A percentile compares a stretch with the other conserved stretches of the same genome.
phyloP scores from a whole-genome alignment of 2,113 vertebrate genomes.

The Phasianus colchicus region DNA sequence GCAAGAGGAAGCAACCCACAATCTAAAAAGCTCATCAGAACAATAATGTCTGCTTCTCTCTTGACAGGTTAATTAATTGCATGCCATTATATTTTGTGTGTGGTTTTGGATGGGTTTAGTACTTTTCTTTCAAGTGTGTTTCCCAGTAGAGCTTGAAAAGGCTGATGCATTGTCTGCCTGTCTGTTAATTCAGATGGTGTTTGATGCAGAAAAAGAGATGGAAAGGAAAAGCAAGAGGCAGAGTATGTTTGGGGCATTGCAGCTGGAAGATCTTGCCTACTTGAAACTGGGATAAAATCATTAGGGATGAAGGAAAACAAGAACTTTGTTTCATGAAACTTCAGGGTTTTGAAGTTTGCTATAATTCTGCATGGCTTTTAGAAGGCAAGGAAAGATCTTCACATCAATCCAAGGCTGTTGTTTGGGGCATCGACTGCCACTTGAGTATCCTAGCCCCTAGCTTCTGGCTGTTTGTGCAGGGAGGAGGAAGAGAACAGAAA shows the following conservation, averaged over 20 bases:
- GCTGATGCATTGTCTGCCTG: slow-evolving; percentile 51
- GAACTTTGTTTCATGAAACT: background rate
- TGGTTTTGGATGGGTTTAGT: slow-evolving; percentile 42
- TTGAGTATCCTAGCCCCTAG: background rate
- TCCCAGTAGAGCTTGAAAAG: slow-evolving; percentile 30
- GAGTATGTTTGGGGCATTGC: background rate
- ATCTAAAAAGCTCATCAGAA: slow-evolving; percentile 31
- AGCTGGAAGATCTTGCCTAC: background rate
- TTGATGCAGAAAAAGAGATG: background rate
- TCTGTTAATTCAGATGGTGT: slow-evolving; percentile 12
- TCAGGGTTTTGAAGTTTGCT: background rate
- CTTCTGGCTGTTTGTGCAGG: background rate
- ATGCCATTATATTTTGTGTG: slow-evolving; percentile 37
- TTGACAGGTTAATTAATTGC: slow-evolving; percentile 67
- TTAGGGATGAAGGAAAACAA: background rate
- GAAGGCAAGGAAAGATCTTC: background rate
- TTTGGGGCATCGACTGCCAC: background rate
- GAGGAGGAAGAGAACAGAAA: background rate
- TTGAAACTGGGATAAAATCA: background rate
- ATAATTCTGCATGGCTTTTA: background rate
- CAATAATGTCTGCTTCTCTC: slow-evolving; percentile 34
- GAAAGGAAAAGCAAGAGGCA: background rate
- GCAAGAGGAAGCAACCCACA: slow-evolving; percentile 24
- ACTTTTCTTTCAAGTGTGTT: background rate
- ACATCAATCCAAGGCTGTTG: background rate